Conservation (phyloP, 2,888 invertebrate species). For the Andrena flavipes region DNA sequence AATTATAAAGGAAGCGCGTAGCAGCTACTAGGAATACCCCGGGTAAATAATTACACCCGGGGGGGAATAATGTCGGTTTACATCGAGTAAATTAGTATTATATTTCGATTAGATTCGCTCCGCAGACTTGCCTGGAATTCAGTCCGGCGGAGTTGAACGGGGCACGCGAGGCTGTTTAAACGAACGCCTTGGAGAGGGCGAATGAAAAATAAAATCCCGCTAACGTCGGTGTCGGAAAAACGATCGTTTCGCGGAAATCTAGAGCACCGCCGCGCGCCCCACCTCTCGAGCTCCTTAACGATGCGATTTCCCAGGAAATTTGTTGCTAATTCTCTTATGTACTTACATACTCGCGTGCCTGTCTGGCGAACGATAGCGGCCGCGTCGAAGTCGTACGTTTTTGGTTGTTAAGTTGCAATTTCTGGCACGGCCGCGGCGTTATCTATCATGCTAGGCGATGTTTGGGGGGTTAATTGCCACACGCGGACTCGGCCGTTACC, state of each 20-base stretch:
- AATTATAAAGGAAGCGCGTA: slow-evolving; percentile 48
- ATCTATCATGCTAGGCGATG: slow-evolving; percentile 17
- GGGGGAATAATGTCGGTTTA: slow-evolving; percentile 28
- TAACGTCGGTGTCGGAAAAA: not conserved
- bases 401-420: slow-evolving; percentile 21
- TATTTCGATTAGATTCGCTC: slow-evolving; percentile 52
- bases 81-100: slow-evolving; percentile 53
- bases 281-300: not conserved
- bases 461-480: slow-evolving; percentile 28
- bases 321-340: not conserved
- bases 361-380: not conserved
- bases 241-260: not conserved
- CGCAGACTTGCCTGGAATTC: slow-evolving; percentile 17
- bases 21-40: slow-evolving; percentile 24
- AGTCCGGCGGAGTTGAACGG: not conserved
- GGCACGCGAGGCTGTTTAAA: slow-evolving; percentile 23
- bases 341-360: not conserved
- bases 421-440: slow-evolving; percentile 29
- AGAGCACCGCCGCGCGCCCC: not conserved
- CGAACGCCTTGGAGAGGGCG: not conserved
- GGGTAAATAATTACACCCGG: slow-evolving; percentile 46
- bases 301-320: not conserved
- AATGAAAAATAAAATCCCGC: not conserved
- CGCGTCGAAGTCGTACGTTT: slow-evolving; percentile 9
- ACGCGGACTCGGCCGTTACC: not conserved